Base-by-base conservation (phyloP, 2,797 vertebrate species). In the Bradypus variegatus region DNA sequence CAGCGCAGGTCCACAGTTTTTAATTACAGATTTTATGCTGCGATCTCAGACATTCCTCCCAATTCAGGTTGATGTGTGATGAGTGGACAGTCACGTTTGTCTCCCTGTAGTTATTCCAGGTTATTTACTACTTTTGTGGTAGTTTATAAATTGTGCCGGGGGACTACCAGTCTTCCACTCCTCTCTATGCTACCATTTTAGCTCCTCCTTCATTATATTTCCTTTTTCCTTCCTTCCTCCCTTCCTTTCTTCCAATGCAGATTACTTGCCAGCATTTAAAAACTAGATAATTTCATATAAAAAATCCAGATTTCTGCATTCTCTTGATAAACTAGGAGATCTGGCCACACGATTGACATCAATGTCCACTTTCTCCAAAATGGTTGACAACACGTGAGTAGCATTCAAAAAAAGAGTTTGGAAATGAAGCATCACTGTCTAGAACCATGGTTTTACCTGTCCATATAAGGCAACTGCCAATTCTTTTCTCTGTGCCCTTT, bases 221-320 rank as follows among this genome's bases (percentile, higher is more conserved):
- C 50, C 14, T 50, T 14, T 14, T 50, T 50, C 50, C 50, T 50
- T 50, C 50, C 50, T 50, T 50, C 50, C 50, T 50, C 14, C 50
- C 50, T 50, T 2, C 50, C 41, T 29, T 36, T 81, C 87, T 75
- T 67, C 45, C 87, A 69, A 23, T 31, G 67, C 70, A 41, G 76
- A 83, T 72, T 76, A 80, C 21, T 82, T 89, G 38, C 65, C 77
- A 62, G 38, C 60, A 92, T 91, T 93, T 84, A 65, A 89, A 83
- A 78, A 80, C 89, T 45, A 75, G 13, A 60, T 65, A 79, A 81
- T 78, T 78, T 76, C 25, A 53, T 77, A 50, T 38, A 91, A 88
- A 88, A 91, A 60, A 64, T 55, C 29, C 31, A 80, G 50, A 50
- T 50, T 50, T 50, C 50, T 45, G 50, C 50, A 50, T 50, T 50